phyloP scores from a whole-genome alignment of 2,113 vertebrate genomes.

The Struthidea cinerea region DNA sequence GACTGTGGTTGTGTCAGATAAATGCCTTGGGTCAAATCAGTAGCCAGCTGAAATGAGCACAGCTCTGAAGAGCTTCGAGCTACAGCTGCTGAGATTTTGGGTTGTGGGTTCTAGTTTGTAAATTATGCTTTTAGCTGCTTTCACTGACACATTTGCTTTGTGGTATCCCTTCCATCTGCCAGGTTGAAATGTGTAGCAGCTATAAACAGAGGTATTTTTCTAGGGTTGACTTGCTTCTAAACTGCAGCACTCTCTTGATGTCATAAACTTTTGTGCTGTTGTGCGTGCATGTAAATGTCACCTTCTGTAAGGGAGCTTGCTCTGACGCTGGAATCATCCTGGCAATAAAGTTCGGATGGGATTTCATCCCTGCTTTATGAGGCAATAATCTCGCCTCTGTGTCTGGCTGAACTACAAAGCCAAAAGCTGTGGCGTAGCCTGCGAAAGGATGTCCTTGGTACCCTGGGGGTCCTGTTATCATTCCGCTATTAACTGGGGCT shows the following conservation, averaged over 20 bases:
- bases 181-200: neutral
- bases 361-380: constrained; percentile 24
- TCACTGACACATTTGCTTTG: neutral
- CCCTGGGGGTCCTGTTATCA: neutral
- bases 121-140: neutral
- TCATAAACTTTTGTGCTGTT: neutral
- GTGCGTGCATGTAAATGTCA: neutral
- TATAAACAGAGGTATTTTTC: constrained; percentile 2
- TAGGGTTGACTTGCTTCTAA: neutral
- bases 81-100: neutral
- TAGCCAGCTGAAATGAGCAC: neutral
- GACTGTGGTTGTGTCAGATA: neutral
- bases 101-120: neutral
- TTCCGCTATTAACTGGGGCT: neutral
- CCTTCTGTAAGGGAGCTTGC: neutral
- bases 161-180: neutral
- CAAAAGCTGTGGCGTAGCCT: neutral
- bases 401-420: neutral
- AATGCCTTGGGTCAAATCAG: neutral
- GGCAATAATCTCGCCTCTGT: neutral
- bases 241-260: neutral
- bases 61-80: neutral
- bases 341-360: neutral
- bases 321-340: neutral
- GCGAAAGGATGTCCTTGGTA: neutral